Evolutionary conservation across 2,797 vertebrate genomes (phyloP), one percentile per base, ranked within the genome.

Genomic region (Meriones psammophilus): DNA sequence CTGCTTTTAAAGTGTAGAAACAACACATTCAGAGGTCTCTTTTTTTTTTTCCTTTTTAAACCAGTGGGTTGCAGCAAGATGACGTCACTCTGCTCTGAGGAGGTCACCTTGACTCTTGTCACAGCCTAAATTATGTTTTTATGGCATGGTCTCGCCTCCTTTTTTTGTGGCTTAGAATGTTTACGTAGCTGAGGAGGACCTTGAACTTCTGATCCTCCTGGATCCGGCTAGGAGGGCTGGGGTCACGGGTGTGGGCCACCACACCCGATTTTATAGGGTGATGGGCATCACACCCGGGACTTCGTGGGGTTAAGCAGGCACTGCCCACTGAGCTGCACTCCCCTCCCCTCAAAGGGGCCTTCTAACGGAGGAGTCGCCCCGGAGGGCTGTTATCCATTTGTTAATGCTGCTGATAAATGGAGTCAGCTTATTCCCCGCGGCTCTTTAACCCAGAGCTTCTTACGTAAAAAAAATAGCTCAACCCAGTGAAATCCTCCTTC

Each of bases 401-500:
- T 22, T 68, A 39, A 39, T 36, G 28, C 71, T 78, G 28, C 10
- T 92, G 94, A 94, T 95, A 79, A 96, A 86, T 96, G 78, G 80
- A 94, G 81, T 95, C 95, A 89, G 88, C 96, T 96, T 96, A 84
- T 91, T 94, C 56, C 95, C 81, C 68, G 68, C 78, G 74, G 60
- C 73, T 94, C 95, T 98, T 96, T 94, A 96, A 93, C 78, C 42
- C 89, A 97, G 87, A 87, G 80, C 91, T 94, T 96, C 46, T 46
- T 84, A 50, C 7, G 46, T 90, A 77, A 90, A 97, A 79, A 50
- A 36, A 78, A 33, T 84, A 42, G 46, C 46, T 91, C 76, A 92
- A 58, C 46, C 36, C 62, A 93, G 60, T 93, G 78, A 97, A 93
- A 50, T 92, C 94, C 95, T 96, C 60, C 90, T 92, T 95, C 77